Percentiles rank a stretch among this genome's conserved stretches.
These are phyloP conservation scores for Tympanoctomys barrerae DNA, from an alignment of 2,797 vertebrate species.

Conservation along the genomic window DNA sequence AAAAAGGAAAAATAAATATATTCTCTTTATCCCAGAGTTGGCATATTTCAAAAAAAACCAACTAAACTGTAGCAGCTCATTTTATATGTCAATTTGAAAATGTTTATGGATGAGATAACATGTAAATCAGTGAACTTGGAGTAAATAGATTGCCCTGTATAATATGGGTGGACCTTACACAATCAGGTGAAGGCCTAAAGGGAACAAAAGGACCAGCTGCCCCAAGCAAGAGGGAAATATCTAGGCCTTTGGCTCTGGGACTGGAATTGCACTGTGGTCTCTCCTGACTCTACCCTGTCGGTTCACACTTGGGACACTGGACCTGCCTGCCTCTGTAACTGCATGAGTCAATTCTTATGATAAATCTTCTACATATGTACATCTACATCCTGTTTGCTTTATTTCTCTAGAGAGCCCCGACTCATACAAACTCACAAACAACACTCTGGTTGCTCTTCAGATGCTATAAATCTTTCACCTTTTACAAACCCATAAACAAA, in stretches of 20 bases:
- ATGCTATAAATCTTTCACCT: background rate
- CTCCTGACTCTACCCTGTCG: background rate
- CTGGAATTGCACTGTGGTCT: background rate
- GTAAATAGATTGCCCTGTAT: background rate
- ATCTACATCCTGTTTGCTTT: background rate
- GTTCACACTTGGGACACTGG: background rate
- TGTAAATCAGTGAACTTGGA: background rate
- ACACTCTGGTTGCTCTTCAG: background rate
- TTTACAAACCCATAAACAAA: conserved; percentile 34
- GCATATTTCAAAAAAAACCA: conserved; percentile 15
- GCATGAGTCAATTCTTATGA: background rate
- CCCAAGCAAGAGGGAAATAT: background rate
- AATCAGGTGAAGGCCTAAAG: background rate
- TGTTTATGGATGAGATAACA: background rate
- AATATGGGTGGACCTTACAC: background rate
- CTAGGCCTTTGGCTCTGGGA: background rate
- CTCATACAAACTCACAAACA: conserved; percentile 32
- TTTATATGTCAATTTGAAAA: background rate
- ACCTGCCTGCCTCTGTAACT: background rate
- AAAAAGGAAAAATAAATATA: conserved; percentile 1
- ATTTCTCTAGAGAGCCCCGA: background rate
- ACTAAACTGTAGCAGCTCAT: background rate
- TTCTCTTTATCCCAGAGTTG: background rate
- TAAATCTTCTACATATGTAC: background rate
- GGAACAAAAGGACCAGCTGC: background rate